Base-by-base conservation (phyloP, 2,113 vertebrate genomes). In the Phrynosoma platyrhinos region DNA sequence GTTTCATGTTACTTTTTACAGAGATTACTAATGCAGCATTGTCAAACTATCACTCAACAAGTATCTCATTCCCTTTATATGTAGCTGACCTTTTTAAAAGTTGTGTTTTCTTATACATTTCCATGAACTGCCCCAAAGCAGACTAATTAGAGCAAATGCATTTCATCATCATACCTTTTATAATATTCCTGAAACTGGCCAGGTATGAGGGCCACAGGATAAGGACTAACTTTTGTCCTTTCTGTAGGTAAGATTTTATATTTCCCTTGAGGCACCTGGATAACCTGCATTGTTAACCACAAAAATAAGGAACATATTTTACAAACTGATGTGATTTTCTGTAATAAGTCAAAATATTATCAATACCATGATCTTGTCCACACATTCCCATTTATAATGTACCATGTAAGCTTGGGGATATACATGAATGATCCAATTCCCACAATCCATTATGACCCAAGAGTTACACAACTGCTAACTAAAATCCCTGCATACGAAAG, bases 131-230 rank as follows among this genome's bases (percentile, higher is more conserved):
- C 13, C 3, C 27, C 9, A 52, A 76, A 32, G 4, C 30, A 62
- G 69, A 14, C 74, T 52, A 30, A 75, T 30, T 42, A 83, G 13
- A 77, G 9, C 42, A 77, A 40, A 36, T 5, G 16, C 78, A 79
- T 79, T 64, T 86, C 40, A 42, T 68, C 20, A 81, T 86, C 62
- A 52, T 96, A 99, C 99, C 98, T 98, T 97, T 99, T 99, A 94
- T 99, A 99, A 93, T 98, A 99, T 42, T 99, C 99, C 94, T 99
- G 99, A 96, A 99, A 99, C 94, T 99, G 99, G 84, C 99, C 99
- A 74, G 99, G 99, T 95, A 99, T 99, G 91, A 99, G 98, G 78
- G 99, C 98, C 94, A 99, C 99, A 20, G 99, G 99, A 88, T 99
- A 99, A 75, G 99, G 98, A 86, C 98, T 98, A 36, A 98, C 98